These are phyloP conservation scores for Pachyuromys duprasi DNA, from an alignment of 2,797 vertebrate genomes.

Conservation along the genomic window DNA sequence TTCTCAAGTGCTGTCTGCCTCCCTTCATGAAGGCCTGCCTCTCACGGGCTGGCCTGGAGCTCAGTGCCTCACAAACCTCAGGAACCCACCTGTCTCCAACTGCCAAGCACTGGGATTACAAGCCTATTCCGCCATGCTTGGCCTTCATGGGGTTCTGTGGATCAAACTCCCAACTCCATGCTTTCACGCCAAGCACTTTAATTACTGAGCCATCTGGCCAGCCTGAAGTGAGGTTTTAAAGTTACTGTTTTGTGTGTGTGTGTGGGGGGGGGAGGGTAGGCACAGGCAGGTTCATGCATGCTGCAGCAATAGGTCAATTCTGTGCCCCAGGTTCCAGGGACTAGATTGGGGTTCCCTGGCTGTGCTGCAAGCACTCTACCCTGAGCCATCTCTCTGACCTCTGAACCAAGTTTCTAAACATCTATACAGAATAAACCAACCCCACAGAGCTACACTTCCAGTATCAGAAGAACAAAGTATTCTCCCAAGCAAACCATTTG, in stretches of 20 bases:
- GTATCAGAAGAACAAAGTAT: conserved; percentile 12
- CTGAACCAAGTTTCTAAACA: conserved; percentile 49
- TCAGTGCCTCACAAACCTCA: background rate
- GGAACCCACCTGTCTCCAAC: background rate
- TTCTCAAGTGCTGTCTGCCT: background rate
- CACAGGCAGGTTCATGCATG: background rate
- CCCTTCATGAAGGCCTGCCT: background rate
- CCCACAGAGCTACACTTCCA: conserved; percentile 25
- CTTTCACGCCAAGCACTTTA: background rate
- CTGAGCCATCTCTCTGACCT: background rate
- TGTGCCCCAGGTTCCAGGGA: too few species aligned
- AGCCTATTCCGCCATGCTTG: background rate
- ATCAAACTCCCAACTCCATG: background rate
- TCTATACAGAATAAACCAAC: conserved; percentile 47
- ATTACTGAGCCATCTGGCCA: background rate
- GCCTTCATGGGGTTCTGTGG: background rate
- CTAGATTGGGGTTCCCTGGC: background rate
- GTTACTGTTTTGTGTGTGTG: too few species aligned
- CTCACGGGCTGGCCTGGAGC: background rate
- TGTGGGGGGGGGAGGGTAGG: too few species aligned
- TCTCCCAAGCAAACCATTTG: conserved; percentile 58
- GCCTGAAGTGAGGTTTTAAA: too few species aligned
- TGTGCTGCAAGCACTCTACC: background rate
- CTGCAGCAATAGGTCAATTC: background rate
- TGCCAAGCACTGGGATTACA: background rate